These are phyloP conservation scores for Hirtodrosophila trivittata DNA, from an alignment of 2,888 invertebrate genomes.

Conservation along the genomic window DNA sequence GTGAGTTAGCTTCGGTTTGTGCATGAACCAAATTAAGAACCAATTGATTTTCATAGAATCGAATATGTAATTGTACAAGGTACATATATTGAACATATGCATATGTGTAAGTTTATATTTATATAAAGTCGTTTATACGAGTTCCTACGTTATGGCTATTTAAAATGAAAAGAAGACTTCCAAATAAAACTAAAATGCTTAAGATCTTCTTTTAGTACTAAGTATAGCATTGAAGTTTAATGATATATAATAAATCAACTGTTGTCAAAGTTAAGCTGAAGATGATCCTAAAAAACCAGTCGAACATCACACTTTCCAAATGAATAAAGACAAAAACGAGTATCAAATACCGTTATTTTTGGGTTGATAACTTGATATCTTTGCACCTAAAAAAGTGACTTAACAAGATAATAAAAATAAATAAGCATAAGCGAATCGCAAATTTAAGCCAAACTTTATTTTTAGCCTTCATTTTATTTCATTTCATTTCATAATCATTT, in stretches of 20 bases:
- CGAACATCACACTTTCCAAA: conserved; percentile 14
- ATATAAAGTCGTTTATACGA: too few relatives aligned
- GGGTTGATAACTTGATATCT: conserved; percentile 2
- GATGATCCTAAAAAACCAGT: conserved; percentile 11
- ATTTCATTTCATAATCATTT: not conserved
- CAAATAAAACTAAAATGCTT: too few relatives aligned
- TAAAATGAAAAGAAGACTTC: too few relatives aligned
- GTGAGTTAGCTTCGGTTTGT: conserved; percentile 11
- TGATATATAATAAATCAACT: too few relatives aligned
- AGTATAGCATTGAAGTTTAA: too few relatives aligned
- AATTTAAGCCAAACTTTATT: not conserved
- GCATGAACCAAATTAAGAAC: conserved; percentile 10
- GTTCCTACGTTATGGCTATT: too few relatives aligned
- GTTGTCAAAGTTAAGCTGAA: too few relatives aligned
- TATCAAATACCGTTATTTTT: conserved; percentile 16
- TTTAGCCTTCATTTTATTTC: conserved; percentile 5
- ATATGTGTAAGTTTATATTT: too few relatives aligned
- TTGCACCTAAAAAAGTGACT: conserved; percentile 6
- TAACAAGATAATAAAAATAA: conserved; percentile 15
- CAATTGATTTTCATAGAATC: conserved; percentile 2
- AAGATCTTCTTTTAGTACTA: too few relatives aligned
- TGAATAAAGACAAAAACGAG: conserved; percentile 3
- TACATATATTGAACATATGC: too few relatives aligned
- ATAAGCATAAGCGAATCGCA: conserved; percentile 5
- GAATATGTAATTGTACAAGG: too few relatives aligned